These are phyloP conservation scores for Cygnus atratus DNA, from an alignment of 2,113 vertebrate genomes.

Conservation along the genomic window DNA sequence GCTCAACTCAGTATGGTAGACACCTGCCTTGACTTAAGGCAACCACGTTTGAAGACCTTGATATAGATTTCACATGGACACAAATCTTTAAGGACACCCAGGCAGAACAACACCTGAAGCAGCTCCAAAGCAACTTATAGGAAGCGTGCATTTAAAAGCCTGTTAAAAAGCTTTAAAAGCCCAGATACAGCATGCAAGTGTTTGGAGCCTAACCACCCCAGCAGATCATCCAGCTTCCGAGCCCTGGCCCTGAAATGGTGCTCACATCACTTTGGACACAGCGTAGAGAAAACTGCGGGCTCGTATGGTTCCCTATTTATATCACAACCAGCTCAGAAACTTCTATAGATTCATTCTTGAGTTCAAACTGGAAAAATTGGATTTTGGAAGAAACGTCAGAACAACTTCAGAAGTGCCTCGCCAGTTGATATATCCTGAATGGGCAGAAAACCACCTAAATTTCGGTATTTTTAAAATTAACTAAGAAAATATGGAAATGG, in stretches of 20 bases:
- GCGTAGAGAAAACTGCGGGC: too few relatives aligned
- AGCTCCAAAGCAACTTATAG: not conserved
- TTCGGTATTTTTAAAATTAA: not conserved
- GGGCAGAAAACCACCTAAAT: not conserved
- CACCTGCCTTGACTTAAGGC: not conserved
- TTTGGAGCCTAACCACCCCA: not conserved
- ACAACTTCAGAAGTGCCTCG: not conserved
- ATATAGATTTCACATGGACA: rapidly evolving
- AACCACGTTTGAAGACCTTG: not conserved
- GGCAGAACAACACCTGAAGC: not conserved
- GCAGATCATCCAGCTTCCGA: not conserved
- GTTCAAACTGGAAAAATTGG: not conserved
- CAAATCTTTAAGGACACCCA: rapidly evolving
- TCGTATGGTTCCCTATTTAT: not conserved
- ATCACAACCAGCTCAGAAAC: not conserved
- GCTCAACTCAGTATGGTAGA: not conserved
- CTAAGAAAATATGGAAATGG: rapidly evolving
- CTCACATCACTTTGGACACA: not conserved
- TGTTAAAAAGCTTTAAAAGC: not conserved
- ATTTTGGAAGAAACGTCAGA: not conserved
- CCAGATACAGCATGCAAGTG: rapidly evolving
- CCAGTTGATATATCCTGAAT: not conserved
- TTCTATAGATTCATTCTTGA: not conserved
- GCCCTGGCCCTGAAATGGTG: not conserved
- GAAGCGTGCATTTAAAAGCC: rapidly evolving